Evolutionary conservation across 1,140 invertebrate species (phyloP), one percentile per base, ranked within the genome.

Genomic region (Schlechtendalia chinensis): DNA sequence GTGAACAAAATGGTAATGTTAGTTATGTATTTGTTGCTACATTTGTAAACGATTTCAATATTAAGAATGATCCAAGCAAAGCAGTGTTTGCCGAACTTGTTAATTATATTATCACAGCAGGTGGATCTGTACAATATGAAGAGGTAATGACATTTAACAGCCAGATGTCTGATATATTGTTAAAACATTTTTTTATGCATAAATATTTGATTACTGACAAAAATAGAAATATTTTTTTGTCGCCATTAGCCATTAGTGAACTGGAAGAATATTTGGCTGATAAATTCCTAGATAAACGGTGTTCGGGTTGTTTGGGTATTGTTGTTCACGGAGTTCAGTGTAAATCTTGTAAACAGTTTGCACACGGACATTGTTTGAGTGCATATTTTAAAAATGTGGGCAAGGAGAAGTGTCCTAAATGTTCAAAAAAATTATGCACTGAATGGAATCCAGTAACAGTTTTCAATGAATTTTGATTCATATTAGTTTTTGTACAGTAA

Each of bases 361-460:
- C 19, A 5, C 74, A 77, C 61, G 74, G 74, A 16, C 32, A 77
- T 77, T 77, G 74, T 22, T 77, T 77, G 32, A 77, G 32, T n/a
- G 1, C 11, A 12, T 77, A 77, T 45, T 58, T n/a, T 39, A 45
- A 59, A 5, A 61, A 59, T 19, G 16, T 61, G 16, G 56, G 56
- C 14, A 77, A 29, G n/a, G 17, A 39, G 3, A 77, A 77, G 14
- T 77, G 74, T 47, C 74, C 56, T 2, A 77, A 77, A 24, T 77
- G 74, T 61, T 77, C 53, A 24, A 32, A 77, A 0, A 17, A 61
- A 11, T n/a, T 77, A 1, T 45, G 3, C 8, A 4, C 3, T 17
- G 16, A 16, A 24, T 77, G 74, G 74, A 14, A 19, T 11, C 14
- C 56, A 0, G 16, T 61, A 61, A 22, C 8, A 22, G 14, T 56